These are phyloP conservation scores for Nylanderia fulva DNA, from an alignment of 1,140 invertebrate species.

Conservation along the genomic window DNA sequence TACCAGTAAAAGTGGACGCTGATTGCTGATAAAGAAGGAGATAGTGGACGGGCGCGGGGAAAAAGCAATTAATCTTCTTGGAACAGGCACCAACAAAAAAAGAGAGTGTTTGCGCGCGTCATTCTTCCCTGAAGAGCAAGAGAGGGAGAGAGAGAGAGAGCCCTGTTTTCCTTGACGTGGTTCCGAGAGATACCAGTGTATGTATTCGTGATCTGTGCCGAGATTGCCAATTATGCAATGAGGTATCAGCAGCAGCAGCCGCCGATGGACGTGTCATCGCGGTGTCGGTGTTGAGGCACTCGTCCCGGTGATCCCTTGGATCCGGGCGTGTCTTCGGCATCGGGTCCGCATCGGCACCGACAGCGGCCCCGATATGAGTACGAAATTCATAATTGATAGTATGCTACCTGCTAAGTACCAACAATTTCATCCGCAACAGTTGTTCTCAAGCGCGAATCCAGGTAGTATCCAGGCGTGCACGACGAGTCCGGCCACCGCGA, in stretches of 20 bases:
- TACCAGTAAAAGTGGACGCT: constrained; percentile 66
- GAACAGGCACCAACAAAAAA: not conserved
- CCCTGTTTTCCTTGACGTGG: not conserved
- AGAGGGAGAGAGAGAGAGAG: not conserved
- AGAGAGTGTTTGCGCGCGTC: constrained; percentile 21
- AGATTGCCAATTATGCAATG: constrained; percentile 67
- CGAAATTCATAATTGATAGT: constrained; percentile 98
- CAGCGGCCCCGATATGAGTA: constrained; percentile 92
- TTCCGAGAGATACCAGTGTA: not conserved
- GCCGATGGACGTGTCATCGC: constrained; percentile 60
- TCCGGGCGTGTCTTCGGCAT: constrained; percentile 76
- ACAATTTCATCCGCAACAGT: constrained; percentile 91
- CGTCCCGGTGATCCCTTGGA: constrained; percentile 64
- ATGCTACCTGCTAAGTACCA: constrained; percentile 96
- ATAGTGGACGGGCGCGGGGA: constrained; percentile 60
- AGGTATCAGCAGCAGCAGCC: too few relatives aligned
- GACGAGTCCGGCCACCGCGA: constrained; percentile 86
- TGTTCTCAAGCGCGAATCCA: constrained; percentile 86
- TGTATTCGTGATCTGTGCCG: constrained; percentile 71
- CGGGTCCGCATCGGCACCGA: constrained; percentile 61
- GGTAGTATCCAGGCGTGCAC: constrained; percentile 84
- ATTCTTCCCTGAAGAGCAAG: too few relatives aligned
- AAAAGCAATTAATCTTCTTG: not conserved
- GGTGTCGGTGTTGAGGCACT: constrained; percentile 77
- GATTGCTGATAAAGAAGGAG: constrained; percentile 78